Base-by-base conservation (phyloP, 2,888 invertebrate genomes). In the Pyrgus malvae region DNA sequence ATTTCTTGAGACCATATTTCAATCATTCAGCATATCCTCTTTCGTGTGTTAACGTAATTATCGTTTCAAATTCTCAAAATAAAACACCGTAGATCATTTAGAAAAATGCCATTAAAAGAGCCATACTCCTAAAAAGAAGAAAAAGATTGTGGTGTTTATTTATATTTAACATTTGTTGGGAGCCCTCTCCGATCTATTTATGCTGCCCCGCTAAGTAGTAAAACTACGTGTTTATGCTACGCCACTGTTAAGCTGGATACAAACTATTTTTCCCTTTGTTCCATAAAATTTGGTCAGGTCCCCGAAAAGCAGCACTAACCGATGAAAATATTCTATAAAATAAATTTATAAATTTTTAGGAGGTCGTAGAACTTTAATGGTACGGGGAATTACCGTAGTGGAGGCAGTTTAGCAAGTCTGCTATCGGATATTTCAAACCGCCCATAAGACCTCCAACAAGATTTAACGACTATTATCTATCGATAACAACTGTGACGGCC, bases 121-220 rank as follows among this genome's bases (percentile, higher is more conserved):
- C 2, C 3, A 19, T 4, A 44, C 11, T 5, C 44, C 31, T 17
- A 11, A 31, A 44, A 31, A 17, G 17, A 16, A 14, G 25, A 44
- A 42, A 44, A 27, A 44, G 5, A 38, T 38, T n/a, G 19, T 38
- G n/a, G 19, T 19, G 38, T 38, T 38, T 38, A 38, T 38, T 38
- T 38, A 38, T 11, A 4, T 38, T 38, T 9, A 44, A 44, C 44
- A 19, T 44, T 44, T 31, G 44, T 45, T 21, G 12, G 31, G 35
- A 33, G 35, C 14, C 16, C 35, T 14, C 33, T 12, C 7, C 12
- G 5, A 16, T 21, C 46, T 46, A 46, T 46, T 46, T 46, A 35
- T 35, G n/a, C 23, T 19, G 27, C 29, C 6, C 16, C 41, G 42
- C 29, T 48, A 25, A 37, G 48, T 38, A 38, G 48, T 38, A 38